A percentile compares a stretch with the other conserved stretches of the same genome.
Evolutionary conservation across 1,140 invertebrate genomes (phyloP).

Genomic region (Neotoxoptera formosana): DNA sequence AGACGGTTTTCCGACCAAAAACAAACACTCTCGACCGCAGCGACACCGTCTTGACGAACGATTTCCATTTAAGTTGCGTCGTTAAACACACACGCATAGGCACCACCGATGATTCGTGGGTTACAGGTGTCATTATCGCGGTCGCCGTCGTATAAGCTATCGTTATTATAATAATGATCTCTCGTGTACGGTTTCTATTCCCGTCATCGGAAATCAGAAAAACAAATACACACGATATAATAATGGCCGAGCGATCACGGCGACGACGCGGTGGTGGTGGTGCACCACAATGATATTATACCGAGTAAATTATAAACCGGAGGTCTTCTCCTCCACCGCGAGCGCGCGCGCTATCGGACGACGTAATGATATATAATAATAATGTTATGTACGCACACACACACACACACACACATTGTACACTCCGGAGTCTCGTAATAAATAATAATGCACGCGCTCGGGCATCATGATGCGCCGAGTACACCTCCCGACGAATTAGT

Average conservation of each 20-base stretch:
- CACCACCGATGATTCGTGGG: not conserved
- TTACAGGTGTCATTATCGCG: not conserved
- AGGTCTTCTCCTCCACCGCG: not conserved
- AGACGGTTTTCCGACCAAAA: not conserved
- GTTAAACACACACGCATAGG: not conserved
- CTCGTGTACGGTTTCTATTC: not conserved
- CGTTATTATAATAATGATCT: not conserved
- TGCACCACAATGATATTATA: not conserved
- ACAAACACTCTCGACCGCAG: slow-evolving; percentile 17
- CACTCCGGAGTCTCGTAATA: not conserved
- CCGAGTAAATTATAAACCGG: not conserved
- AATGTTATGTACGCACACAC: not conserved
- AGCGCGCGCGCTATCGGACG: not conserved
- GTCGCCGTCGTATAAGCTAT: not conserved
- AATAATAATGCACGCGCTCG: not conserved
- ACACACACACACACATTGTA: not conserved
- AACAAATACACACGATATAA: not conserved
- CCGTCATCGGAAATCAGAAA: not conserved
- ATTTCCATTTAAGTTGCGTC: not conserved
- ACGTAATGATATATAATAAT: not conserved
- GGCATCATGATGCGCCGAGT: not conserved
- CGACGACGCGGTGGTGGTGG: no score
- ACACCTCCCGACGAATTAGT: not conserved
- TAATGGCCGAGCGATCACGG: not conserved
- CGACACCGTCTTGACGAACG: not conserved